Percentiles rank a stretch among this genome's conserved stretches.
Evolutionary conservation across 2,797 vertebrate genomes (phyloP).

Genomic region (Microtus agrestis): DNA sequence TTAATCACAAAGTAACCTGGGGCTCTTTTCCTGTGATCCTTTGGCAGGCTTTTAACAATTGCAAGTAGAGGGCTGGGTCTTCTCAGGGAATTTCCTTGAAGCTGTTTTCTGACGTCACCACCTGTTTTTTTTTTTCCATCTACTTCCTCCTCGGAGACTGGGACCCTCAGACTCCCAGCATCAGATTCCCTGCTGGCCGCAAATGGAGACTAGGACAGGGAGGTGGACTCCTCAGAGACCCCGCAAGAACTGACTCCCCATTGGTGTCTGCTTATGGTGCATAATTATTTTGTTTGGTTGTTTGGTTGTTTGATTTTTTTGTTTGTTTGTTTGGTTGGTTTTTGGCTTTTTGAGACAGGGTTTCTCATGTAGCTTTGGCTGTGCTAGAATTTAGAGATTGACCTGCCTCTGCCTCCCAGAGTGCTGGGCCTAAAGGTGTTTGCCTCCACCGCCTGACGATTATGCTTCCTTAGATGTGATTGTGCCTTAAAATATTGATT

Average conservation of each 20-base stretch:
- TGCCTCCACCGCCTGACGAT: background rate
- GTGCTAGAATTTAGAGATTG: background rate
- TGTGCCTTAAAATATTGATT: background rate
- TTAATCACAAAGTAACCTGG: conserved; percentile 19
- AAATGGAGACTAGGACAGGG: background rate
- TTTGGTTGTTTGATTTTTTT: no score
- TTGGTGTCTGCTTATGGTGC: background rate
- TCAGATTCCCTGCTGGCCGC: background rate
- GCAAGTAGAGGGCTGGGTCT: background rate
- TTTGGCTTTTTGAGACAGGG: background rate
- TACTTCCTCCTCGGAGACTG: background rate
- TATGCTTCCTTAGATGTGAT: background rate
- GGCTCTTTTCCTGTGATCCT: background rate
- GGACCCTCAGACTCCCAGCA: background rate
- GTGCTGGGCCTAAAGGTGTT: background rate
- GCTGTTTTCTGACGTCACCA: background rate
- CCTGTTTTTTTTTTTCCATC: background rate
- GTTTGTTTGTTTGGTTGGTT: background rate
- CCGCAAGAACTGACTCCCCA: background rate
- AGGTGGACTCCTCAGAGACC: background rate
- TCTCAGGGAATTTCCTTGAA: background rate
- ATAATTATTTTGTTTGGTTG: background rate
- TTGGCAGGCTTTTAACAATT: conserved; percentile 2
- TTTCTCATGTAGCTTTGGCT: background rate
- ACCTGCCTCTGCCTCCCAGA: background rate